Conservation (phyloP, 2,113 vertebrate genomes). For the Thryonomys swinderianus region DNA sequence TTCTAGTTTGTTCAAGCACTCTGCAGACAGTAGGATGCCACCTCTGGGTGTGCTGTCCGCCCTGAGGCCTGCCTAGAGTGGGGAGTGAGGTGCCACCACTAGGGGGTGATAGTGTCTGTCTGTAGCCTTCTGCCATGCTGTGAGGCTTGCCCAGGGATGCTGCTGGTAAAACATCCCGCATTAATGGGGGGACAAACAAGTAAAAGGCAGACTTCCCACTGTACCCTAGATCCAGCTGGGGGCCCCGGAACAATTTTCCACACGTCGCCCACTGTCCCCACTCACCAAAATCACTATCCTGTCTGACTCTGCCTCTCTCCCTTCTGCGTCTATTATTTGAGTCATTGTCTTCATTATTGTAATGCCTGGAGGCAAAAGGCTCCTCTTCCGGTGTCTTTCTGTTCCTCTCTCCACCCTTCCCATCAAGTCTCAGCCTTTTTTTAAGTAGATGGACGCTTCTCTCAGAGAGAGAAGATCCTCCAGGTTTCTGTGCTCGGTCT, state of each 20-base stretch:
- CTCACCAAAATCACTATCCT: neutral
- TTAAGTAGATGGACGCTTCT: neutral
- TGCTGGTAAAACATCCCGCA: neutral
- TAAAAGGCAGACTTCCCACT: neutral
- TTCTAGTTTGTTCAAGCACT: neutral
- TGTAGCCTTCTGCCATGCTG: neutral
- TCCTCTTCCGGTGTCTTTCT: neutral
- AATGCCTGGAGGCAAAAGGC: neutral
- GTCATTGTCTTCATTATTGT: neutral
- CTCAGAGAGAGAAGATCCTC: neutral
- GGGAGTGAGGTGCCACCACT: slow-evolving; percentile 59
- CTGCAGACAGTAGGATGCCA: neutral
- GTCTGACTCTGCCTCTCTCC: neutral
- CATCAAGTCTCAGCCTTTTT: neutral
- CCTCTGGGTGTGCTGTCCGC: neutral
- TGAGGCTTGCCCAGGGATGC: neutral
- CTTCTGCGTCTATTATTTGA: neutral
- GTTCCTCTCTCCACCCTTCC: neutral
- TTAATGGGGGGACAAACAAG: neutral
- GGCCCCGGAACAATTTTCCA: neutral
- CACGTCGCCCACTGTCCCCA: neutral
- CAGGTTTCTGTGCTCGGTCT: neutral
- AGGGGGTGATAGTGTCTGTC: slow-evolving; percentile 68
- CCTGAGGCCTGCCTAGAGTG: neutral
- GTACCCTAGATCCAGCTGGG: neutral